These are phyloP conservation scores for Gymnorhina tibicen DNA, from an alignment of 2,113 vertebrate genomes.

Conservation along the genomic window DNA sequence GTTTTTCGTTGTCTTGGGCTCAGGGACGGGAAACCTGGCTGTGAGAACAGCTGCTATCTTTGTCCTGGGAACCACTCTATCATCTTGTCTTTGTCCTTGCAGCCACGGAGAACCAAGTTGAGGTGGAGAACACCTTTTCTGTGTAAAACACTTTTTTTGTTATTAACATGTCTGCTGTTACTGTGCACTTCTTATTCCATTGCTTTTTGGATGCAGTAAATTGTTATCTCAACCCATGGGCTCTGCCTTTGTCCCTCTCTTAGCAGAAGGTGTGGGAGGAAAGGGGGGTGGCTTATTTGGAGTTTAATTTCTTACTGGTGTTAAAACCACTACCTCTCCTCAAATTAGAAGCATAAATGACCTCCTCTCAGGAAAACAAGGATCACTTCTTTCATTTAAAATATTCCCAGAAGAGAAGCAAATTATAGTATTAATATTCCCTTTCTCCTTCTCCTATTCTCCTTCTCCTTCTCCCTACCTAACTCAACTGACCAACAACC, in stretches of 20 bases:
- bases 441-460: neutral
- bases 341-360: neutral
- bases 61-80: neutral
- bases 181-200: neutral
- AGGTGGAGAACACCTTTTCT: neutral
- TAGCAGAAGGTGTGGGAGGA: neutral
- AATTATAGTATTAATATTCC: neutral
- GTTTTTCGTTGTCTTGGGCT: neutral
- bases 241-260: neutral
- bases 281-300: neutral
- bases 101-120: fast-evolving
- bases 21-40: fast-evolving
- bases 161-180: neutral
- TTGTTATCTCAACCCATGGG: neutral
- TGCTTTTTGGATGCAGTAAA: neutral
- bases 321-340: neutral
- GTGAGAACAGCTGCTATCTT: neutral
- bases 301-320: neutral
- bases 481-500: neutral
- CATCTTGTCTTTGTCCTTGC: neutral
- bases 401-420: neutral
- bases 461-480: neutral
- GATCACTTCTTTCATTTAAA: neutral
- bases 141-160: neutral
- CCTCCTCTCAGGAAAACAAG: neutral